Evolutionary conservation across 2,797 vertebrate species (phyloP).

Genomic region (Poeciliopsis turneri): DNA sequence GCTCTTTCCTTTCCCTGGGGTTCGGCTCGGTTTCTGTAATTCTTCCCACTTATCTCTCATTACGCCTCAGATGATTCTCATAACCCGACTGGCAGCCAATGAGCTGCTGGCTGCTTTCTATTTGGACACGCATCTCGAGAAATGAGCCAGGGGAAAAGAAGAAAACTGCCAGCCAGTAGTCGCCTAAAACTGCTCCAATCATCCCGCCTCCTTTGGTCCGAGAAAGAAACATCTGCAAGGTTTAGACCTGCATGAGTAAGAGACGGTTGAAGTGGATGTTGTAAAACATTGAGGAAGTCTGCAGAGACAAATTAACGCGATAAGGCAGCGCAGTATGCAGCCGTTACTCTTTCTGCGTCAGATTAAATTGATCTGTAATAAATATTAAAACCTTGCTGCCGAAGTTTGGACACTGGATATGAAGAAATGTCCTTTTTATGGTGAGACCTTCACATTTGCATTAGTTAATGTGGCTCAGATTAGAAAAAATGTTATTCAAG

Average conservation of each 20-base stretch:
- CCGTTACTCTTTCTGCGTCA: background rate
- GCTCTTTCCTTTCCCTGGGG: background rate
- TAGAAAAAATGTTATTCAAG: background rate
- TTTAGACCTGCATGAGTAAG: constrained; percentile 46
- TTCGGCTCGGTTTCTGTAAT: constrained; percentile 27
- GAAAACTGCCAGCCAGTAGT: background rate
- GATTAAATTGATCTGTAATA: constrained; percentile 3
- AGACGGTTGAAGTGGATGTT: constrained; percentile 15
- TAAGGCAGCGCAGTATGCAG: background rate
- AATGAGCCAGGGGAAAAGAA: background rate
- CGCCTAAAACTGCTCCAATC: constrained; percentile 40
- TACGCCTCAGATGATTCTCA: constrained; percentile 61
- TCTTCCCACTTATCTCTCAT: constrained; percentile 55
- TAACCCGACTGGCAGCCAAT: constrained; percentile 60
- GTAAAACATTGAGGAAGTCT: constrained; percentile 12
- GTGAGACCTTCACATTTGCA: background rate
- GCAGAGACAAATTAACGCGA: constrained; percentile 13
- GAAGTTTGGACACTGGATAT: background rate
- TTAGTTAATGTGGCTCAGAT: background rate
- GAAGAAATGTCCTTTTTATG: background rate
- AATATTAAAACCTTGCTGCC: background rate
- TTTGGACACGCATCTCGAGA: constrained; percentile 19
- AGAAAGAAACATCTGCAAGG: constrained; percentile 16
- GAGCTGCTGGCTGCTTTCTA: constrained; percentile 50
- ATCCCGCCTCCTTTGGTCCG: constrained; percentile 20